A percentile compares a stretch with the other conserved stretches of the same genome.
phyloP scores from a whole-genome alignment of 2,113 vertebrate genomes.

The Eurystomus gularis region DNA sequence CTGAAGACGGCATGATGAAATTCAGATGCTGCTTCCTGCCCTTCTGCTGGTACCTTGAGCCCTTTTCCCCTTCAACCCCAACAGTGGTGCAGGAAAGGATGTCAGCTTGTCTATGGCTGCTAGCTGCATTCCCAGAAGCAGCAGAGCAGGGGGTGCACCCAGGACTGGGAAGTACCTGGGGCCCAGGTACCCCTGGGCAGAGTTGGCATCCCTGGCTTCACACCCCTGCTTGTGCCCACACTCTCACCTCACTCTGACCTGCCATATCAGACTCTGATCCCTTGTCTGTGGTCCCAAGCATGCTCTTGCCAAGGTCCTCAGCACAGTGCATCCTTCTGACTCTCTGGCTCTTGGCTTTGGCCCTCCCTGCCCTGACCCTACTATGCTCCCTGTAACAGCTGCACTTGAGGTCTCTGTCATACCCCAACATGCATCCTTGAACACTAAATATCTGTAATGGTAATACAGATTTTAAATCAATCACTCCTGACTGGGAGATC shows the following conservation, averaged over 20 bases:
- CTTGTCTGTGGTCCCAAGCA: neutral
- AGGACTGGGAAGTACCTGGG: neutral
- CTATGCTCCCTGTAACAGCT: neutral
- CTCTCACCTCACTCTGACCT: neutral
- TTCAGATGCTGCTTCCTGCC: neutral
- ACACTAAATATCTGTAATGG: neutral
- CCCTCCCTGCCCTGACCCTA: fast-evolving
- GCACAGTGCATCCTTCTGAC: fast-evolving
- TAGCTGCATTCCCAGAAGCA: neutral
- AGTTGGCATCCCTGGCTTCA: neutral
- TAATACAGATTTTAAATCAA: neutral
- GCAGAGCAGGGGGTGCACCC: fast-evolving
- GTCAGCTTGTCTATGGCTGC: neutral
- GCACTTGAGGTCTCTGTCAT: neutral
- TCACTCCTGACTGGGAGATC: neutral
- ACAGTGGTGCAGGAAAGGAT: neutral
- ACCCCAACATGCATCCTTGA: neutral
- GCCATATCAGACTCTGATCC: neutral
- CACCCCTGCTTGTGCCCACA: fast-evolving
- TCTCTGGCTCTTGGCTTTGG: neutral
- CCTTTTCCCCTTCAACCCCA: neutral
- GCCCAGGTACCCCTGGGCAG: neutral
- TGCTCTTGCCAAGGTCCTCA: neutral
- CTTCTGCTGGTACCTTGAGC: fast-evolving
- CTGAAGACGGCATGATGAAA: neutral